These are phyloP conservation scores for Erebia palarica DNA, from an alignment of 2,888 invertebrate species.

Conservation along the genomic window DNA sequence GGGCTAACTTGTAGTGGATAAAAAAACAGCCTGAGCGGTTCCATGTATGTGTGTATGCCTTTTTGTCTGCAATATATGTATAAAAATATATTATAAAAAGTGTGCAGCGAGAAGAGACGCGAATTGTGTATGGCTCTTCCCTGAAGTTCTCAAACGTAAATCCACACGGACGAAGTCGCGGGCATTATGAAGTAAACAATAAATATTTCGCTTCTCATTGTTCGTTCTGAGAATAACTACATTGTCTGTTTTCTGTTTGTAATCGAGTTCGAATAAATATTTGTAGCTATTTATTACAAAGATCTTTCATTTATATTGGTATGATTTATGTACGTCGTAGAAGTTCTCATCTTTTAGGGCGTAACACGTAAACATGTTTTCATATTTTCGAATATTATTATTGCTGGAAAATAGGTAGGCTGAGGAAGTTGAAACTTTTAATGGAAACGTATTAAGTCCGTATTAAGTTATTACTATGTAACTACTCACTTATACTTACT, in stretches of 20 bases:
- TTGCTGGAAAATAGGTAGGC: background rate
- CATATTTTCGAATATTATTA: constrained; percentile 12
- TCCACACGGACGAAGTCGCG: background rate
- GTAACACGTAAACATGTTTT: constrained; percentile 16
- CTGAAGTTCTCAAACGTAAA: too few relatives aligned
- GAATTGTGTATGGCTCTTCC: too few relatives aligned
- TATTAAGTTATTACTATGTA: background rate
- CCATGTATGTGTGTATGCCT: too few relatives aligned
- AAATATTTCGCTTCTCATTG: constrained; percentile 11
- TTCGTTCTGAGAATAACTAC: constrained; percentile 4
- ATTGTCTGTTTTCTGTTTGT: constrained; percentile 10
- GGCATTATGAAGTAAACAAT: background rate
- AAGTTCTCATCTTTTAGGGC: constrained; percentile 10
- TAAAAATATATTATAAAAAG: too few relatives aligned
- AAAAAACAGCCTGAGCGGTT: too few relatives aligned
- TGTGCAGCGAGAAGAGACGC: too few relatives aligned
- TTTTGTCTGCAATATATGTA: too few relatives aligned
- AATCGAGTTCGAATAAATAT: constrained; percentile 20
- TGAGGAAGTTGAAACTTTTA: constrained; percentile 13
- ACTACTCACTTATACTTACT: too few relatives aligned
- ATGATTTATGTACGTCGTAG: constrained; percentile 12
- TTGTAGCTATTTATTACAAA: constrained; percentile 15
- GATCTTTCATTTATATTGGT: constrained; percentile 10
- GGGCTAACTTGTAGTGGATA: too few relatives aligned
- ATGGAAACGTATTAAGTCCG: constrained; percentile 8